Evolutionary conservation across 2,113 vertebrate genomes (phyloP), one percentile per base, ranked within the genome.

Genomic region (Phaetusa simplex): DNA sequence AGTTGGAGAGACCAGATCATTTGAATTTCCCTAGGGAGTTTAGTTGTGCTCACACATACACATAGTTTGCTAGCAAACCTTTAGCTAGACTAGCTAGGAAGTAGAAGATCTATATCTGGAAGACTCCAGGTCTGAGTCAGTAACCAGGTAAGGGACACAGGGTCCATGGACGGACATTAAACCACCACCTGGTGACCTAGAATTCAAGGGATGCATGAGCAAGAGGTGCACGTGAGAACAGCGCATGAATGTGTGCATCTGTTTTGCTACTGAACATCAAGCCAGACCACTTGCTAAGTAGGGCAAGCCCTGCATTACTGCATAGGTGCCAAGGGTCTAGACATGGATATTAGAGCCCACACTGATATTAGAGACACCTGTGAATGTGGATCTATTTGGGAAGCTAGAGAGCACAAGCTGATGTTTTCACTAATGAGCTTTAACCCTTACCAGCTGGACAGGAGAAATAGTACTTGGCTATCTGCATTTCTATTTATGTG

Each of bases 401-500:
- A 71, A 88, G 9, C 29, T 30, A 18, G 22, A 91, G 38, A 61
- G 21, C 43, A 82, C 78, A 10, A 22, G 7, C 32, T 91, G 7
- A 24, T 55, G 12, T 38, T 91, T 86, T 65, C 61, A 74, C 22
- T 70, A 38, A 42, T 9, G 20, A 89, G 36, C 62, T 86, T 86
- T 50, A 86, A 42, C 15, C 5, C 11, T 42, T n/a, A 55, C 9
- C 40, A 79, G 45, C 42, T 71, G 29, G 22, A 78, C 4, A 82
- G 40, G 22, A 89, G 40, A 86, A 91, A 89, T 5, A 71, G 22
- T 17, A 59, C 38, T 19, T 29, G n/a, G 38, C 34, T 56, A n/a
- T 9, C 27, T 32, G 16, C 22, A 79, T 42, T 61, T 74, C 43
- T 36, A 8, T 55, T 70, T 19, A 27, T 3, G 5, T 0, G 0